These are phyloP conservation scores for Hartigia nigra DNA, from an alignment of 2,888 invertebrate species.

Conservation along the genomic window DNA sequence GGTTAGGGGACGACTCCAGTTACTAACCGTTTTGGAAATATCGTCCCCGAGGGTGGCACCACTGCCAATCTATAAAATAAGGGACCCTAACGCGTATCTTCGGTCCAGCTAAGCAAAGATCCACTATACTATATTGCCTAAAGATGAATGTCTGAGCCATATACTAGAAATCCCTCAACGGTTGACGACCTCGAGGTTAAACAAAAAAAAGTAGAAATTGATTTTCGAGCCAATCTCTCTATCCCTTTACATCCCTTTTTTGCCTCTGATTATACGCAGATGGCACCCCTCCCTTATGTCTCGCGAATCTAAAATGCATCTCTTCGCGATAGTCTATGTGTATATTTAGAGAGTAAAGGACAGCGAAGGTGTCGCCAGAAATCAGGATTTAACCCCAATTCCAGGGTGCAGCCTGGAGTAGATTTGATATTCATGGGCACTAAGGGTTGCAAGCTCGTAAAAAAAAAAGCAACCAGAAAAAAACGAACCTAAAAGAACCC, in stretches of 20 bases:
- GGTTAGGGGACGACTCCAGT: constrained; percentile 29
- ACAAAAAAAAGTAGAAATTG: not conserved
- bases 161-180: not conserved
- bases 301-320: not conserved
- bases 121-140: not conserved
- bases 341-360: constrained; percentile 6
- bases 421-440: constrained; percentile 12
- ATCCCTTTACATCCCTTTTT: not conserved
- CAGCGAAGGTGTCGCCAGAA: constrained; percentile 16
- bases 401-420: constrained; percentile 14
- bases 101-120: not conserved
- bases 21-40: constrained; percentile 43
- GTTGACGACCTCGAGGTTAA: not conserved
- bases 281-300: not conserved
- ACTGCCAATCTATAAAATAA: not conserved
- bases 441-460: not conserved
- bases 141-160: not conserved
- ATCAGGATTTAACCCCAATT: constrained; percentile 21
- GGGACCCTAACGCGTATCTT: not conserved
- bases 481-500: constrained; percentile 13
- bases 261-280: not conserved
- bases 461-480: constrained; percentile 13
- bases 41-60: constrained; percentile 18
- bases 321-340: not conserved
- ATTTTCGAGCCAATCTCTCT: not conserved